Percentiles rank a stretch among this genome's conserved stretches.
Conservation (phyloP, 2,797 vertebrate genomes). For the Myotis daubentonii region DNA sequence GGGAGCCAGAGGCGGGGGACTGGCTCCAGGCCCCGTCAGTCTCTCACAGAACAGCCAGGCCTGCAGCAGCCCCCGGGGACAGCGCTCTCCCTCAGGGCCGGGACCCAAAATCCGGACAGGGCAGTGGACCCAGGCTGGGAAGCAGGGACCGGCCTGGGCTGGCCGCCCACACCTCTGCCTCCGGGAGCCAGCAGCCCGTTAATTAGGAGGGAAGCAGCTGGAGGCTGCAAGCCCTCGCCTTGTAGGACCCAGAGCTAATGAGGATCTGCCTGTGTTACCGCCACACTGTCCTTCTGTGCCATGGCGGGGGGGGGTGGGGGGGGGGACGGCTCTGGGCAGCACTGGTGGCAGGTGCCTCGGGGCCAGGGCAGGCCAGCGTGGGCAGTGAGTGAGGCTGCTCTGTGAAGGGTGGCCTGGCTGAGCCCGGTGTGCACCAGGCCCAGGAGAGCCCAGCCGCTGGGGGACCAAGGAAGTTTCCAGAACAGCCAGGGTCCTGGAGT, state of each 20-base stretch:
- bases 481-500: rapidly evolving
- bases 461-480: neutral
- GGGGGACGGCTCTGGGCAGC: rapidly evolving
- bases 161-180: neutral
- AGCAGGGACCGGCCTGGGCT: neutral
- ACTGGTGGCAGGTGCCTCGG: neutral
- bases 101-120: neutral
- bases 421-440: rapidly evolving
- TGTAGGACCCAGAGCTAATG: conserved; percentile 48
- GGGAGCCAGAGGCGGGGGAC: neutral
- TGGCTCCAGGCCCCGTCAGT: rapidly evolving
- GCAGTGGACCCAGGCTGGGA: rapidly evolving
- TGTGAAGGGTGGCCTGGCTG: rapidly evolving
- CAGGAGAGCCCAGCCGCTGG: rapidly evolving
- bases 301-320: neutral
- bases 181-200: neutral
- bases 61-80: neutral
- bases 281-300: neutral
- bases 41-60: rapidly evolving
- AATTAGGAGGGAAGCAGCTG: conserved; percentile 39
- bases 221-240: neutral
- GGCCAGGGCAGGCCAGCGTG: neutral
- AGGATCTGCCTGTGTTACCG: neutral
- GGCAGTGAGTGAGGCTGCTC: neutral
- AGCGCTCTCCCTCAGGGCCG: neutral